These are phyloP conservation scores for Pelobates cultripes DNA, from an alignment of 2,797 vertebrate genomes.

Conservation along the genomic window DNA sequence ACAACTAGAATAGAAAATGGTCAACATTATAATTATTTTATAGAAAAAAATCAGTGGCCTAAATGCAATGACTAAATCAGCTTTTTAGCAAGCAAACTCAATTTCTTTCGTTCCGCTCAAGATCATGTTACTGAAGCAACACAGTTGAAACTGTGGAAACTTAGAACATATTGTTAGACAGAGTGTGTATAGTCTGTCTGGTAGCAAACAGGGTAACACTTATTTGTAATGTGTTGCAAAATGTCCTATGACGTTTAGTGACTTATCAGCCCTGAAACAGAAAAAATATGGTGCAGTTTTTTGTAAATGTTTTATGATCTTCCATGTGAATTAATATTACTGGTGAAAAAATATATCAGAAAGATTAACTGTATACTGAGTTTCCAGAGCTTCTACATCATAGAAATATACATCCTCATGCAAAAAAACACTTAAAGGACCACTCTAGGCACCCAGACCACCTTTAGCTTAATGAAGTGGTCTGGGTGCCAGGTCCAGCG, in stretches of 20 bases:
- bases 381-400: too few relatives aligned
- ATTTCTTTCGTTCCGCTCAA: neutral
- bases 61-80: neutral
- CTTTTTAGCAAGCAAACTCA: neutral
- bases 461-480: too few relatives aligned
- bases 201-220: neutral
- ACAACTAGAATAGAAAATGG: neutral
- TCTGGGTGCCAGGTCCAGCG: too few relatives aligned
- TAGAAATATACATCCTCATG: too few relatives aligned
- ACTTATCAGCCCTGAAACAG: neutral
- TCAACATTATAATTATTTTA: neutral
- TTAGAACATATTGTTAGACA: neutral
- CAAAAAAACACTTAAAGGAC: too few relatives aligned
- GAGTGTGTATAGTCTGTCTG: neutral
- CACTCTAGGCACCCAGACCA: too few relatives aligned
- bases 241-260: neutral
- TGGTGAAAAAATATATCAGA: too few relatives aligned
- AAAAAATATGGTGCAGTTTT: too few relatives aligned
- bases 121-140: neutral
- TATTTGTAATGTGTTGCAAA: neutral
- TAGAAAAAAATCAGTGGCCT: neutral
- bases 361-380: too few relatives aligned
- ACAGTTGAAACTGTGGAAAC: neutral
- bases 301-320: too few relatives aligned
- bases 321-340: too few relatives aligned